Evolutionary conservation across 2,113 vertebrate species (phyloP).

Genomic region (Tringa solitaria): DNA sequence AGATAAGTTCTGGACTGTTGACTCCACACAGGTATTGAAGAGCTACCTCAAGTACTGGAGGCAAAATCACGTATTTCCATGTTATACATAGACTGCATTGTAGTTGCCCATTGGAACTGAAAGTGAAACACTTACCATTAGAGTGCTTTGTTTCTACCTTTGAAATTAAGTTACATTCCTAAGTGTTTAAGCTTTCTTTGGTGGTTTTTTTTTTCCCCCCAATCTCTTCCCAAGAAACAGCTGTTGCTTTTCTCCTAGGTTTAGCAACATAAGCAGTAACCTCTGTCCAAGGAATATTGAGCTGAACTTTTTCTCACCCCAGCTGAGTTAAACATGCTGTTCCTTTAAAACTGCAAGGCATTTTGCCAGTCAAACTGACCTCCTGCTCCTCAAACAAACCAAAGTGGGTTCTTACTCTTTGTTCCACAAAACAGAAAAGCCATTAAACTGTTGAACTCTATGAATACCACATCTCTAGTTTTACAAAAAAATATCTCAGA

Average conservation of each 20-base stretch:
- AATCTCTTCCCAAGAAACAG: neutral
- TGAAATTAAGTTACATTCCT: neutral
- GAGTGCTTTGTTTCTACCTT: neutral
- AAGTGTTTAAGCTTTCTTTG: neutral
- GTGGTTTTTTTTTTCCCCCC: neutral
- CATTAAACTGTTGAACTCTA: neutral
- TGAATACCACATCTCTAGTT: neutral
- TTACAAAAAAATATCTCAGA: neutral
- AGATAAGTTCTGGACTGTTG: neutral
- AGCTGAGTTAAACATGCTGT: neutral
- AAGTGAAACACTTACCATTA: neutral
- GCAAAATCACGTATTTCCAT: neutral
- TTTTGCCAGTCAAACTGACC: neutral
- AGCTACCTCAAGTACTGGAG: neutral
- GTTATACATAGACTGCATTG: neutral
- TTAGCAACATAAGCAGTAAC: neutral
- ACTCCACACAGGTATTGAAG: neutral
- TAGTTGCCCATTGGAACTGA: neutral
- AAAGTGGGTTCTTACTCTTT: neutral
- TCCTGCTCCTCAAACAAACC: neutral
- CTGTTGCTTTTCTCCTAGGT: neutral
- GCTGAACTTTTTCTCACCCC: constrained; percentile 5
- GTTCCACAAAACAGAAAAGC: neutral
- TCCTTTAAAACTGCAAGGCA: neutral
- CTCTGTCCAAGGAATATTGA: neutral